Evolutionary conservation across 2,113 vertebrate species (phyloP).

Genomic region (Barnardius zonarius): DNA sequence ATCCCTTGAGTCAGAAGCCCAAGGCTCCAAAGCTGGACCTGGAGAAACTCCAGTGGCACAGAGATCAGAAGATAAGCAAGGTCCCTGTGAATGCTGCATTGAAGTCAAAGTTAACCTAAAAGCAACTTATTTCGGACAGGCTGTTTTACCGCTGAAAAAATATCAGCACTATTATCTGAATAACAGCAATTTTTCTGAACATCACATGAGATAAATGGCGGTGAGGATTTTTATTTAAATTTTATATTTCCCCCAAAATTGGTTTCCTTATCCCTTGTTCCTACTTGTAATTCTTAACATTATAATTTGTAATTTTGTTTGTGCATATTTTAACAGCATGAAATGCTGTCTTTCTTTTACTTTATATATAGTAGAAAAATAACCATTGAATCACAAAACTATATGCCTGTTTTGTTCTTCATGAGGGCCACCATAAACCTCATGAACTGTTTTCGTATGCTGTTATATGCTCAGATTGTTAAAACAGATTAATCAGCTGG

Average conservation of each 20-base stretch:
- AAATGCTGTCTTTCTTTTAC: background rate
- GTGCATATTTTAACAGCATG: background rate
- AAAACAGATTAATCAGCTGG: slow-evolving; percentile 25
- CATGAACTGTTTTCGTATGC: background rate
- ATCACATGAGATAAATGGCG: background rate
- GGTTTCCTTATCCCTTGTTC: background rate
- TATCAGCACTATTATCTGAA: background rate
- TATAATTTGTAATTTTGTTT: background rate
- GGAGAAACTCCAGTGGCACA: background rate
- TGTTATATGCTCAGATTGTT: background rate
- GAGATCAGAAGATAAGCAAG: background rate
- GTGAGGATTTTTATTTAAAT: background rate
- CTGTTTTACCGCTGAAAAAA: background rate
- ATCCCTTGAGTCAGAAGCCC: background rate
- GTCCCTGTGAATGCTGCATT: background rate
- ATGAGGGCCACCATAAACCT: background rate
- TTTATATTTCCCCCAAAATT: background rate
- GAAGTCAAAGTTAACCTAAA: background rate
- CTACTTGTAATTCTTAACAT: background rate
- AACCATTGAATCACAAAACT: background rate
- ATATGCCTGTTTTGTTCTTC: background rate
- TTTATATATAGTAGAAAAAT: background rate
- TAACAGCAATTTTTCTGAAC: background rate
- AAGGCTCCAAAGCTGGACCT: background rate
- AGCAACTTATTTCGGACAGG: background rate